phyloP scores from a whole-genome alignment of 2,113 vertebrate genomes.

The Hydrochoerus hydrochaeris region DNA sequence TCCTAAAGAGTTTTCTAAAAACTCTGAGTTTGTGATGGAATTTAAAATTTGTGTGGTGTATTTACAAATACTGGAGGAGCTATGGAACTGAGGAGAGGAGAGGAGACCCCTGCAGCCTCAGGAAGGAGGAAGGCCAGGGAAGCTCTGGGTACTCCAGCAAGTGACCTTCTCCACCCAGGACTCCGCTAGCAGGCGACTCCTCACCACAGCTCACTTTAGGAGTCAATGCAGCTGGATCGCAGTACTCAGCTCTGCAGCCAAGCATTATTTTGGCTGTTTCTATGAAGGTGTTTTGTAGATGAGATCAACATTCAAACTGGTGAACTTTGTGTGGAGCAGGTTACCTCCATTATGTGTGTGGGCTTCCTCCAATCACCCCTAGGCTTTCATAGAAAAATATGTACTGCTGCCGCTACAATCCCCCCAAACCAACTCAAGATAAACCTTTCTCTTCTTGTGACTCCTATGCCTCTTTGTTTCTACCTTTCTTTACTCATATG shows the following conservation, averaged over 20 bases:
- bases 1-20: not conserved
- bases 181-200: fast-evolving
- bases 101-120: not conserved
- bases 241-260: not conserved
- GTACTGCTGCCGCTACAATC: not conserved
- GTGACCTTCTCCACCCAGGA: not conserved
- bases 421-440: not conserved
- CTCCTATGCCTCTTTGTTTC: not conserved
- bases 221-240: not conserved
- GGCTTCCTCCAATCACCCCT: not conserved
- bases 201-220: fast-evolving
- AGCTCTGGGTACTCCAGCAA: not conserved
- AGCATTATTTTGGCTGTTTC: not conserved
- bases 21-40: not conserved
- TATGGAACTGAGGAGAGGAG: not conserved
- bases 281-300: not conserved
- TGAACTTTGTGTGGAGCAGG: not conserved
- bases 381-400: not conserved
- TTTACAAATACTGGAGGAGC: not conserved
- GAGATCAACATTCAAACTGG: not conserved
- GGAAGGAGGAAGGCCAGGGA: not conserved
- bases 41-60: not conserved
- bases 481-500: not conserved
- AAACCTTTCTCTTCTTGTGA: not conserved
- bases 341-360: not conserved